Conservation (phyloP, 2,113 vertebrate species). For the Microtus pennsylvanicus region DNA sequence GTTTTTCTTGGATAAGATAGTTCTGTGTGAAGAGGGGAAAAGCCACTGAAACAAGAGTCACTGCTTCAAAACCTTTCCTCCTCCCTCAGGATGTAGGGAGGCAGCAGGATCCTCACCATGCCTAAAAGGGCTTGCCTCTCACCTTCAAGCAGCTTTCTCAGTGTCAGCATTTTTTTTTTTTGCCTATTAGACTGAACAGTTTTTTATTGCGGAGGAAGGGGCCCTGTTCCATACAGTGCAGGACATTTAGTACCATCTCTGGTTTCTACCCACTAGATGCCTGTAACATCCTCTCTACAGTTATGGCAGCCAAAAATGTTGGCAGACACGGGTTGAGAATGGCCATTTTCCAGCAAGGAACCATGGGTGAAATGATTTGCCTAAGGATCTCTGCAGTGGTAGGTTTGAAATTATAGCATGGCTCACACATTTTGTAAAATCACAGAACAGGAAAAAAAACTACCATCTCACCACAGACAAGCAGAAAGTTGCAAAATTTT, state of each 20-base stretch:
- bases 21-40: neutral
- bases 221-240: neutral
- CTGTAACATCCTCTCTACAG: neutral
- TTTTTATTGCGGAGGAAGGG: neutral
- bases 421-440: neutral
- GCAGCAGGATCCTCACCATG: neutral
- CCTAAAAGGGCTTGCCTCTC: neutral
- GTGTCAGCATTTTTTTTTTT: neutral
- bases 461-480: neutral
- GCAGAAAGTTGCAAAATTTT: neutral
- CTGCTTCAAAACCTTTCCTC: neutral
- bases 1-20: neutral
- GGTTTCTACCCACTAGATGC: neutral
- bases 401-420: neutral
- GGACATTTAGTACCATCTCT: neutral
- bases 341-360: neutral
- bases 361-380: neutral
- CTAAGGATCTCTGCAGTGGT: neutral
- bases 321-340: neutral
- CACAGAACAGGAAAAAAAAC: neutral
- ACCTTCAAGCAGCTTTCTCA: neutral
- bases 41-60: neutral
- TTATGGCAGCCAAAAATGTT: neutral
- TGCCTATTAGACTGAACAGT: neutral
- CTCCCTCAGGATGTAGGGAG: neutral